Evolutionary conservation across 2,888 invertebrate genomes (phyloP).

Genomic region (Exephanes ischioxanthus): DNA sequence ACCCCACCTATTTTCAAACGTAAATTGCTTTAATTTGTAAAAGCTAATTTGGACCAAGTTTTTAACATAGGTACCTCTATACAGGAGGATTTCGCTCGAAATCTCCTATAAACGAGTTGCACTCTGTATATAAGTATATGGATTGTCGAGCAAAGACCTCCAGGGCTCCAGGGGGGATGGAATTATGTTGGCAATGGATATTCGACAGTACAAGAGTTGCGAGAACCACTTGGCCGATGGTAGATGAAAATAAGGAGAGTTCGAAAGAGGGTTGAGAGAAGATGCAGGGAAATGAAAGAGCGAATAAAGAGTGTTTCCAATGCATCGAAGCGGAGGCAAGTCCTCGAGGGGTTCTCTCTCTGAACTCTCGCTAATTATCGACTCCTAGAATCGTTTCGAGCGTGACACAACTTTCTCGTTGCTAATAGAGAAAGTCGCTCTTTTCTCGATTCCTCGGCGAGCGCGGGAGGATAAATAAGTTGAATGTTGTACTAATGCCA

Average conservation of each 20-base stretch:
- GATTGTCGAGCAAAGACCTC: conserved; percentile 30
- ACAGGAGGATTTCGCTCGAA: conserved; percentile 46
- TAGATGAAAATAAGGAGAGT: conserved; percentile 69
- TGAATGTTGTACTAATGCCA: conserved; percentile 35
- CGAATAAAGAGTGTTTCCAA: conserved; percentile 51
- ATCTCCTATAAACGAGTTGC: conserved; percentile 42
- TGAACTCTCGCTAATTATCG: conserved; percentile 57
- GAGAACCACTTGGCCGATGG: conserved; percentile 34
- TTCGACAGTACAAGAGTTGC: neutral
- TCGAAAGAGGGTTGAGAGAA: conserved; percentile 20
- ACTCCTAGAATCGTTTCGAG: conserved; percentile 54
- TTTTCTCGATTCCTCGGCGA: conserved; percentile 17
- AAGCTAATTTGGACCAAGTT: conserved; percentile 83
- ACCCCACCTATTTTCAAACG: conserved; percentile 39
- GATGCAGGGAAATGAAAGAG: conserved; percentile 37
- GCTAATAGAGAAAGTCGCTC: conserved; percentile 22
- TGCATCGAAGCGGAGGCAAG: conserved; percentile 33
- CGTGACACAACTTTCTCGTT: conserved; percentile 30
- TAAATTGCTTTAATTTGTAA: conserved; percentile 82
- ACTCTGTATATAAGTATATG: conserved; percentile 18
- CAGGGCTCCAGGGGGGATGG: conserved; percentile 13
- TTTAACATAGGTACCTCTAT: conserved; percentile 69
- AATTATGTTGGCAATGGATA: conserved; percentile 57
- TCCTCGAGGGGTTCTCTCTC: conserved; percentile 11
- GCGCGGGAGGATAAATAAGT: conserved; percentile 42